phyloP scores from a whole-genome alignment of 2,113 vertebrate species.

The Tor tambroides region DNA sequence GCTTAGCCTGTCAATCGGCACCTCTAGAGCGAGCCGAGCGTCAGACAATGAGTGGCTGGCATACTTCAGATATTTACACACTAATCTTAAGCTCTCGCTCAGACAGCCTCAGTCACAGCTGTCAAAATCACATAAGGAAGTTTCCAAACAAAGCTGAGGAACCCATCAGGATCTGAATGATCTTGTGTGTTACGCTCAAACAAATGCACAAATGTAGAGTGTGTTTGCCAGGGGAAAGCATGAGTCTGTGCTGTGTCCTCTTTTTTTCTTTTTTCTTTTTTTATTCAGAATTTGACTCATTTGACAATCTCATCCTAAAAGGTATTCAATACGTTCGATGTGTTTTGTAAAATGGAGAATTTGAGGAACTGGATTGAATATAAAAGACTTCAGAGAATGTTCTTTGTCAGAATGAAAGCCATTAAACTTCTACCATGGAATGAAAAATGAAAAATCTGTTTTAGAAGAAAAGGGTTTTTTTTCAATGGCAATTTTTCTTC shows the following conservation, averaged over 20 bases:
- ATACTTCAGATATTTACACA: constrained; percentile 69
- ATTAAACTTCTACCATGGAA: background rate
- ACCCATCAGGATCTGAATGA: constrained; percentile 32
- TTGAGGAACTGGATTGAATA: background rate
- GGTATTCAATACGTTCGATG: background rate
- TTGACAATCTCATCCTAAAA: background rate
- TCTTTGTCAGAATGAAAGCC: background rate
- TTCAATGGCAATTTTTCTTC: background rate
- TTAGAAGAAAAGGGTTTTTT: background rate
- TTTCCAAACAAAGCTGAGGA: constrained; percentile 49
- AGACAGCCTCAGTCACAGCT: constrained; percentile 43
- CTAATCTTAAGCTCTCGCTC: constrained; percentile 61
- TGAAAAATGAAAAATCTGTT: background rate
- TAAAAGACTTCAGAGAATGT: background rate
- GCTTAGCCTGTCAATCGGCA: constrained; percentile 74
- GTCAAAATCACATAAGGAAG: constrained; percentile 55
- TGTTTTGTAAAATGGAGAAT: constrained; percentile 15
- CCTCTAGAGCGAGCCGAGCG: constrained; percentile 67
- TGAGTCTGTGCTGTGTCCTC: background rate
- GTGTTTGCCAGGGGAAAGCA: constrained; percentile 42
- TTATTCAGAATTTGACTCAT: background rate
- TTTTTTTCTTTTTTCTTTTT: no score
- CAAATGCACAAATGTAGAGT: constrained; percentile 33
- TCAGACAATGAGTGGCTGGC: constrained; percentile 70
- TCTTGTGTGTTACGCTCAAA: background rate